Conservation (phyloP, 2,888 invertebrate genomes). For the Scaptomyza reducta region DNA sequence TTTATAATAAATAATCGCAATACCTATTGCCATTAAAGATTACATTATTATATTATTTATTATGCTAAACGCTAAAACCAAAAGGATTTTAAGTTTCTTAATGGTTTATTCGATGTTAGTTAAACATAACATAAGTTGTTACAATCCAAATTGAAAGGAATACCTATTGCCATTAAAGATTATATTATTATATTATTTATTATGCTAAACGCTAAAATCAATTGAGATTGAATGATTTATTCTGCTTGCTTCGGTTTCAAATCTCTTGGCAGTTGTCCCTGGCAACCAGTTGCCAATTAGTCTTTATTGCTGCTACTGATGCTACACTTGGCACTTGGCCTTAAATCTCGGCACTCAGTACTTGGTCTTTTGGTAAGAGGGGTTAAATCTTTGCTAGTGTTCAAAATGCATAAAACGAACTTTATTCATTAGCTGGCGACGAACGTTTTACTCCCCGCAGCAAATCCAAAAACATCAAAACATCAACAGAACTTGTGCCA, state of each 20-base stretch:
- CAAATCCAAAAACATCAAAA: conserved; percentile 44
- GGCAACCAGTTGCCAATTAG: conserved; percentile 40
- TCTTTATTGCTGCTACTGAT: conserved; percentile 5
- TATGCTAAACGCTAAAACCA: conserved; percentile 2
- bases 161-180: conserved; percentile 26
- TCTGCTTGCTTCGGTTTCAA: conserved; percentile 4
- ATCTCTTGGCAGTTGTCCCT: too few relatives aligned
- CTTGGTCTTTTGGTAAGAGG: conserved; percentile 22
- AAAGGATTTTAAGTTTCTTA: too few relatives aligned
- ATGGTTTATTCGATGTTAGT: too few relatives aligned
- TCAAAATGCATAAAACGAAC: conserved; percentile 67
- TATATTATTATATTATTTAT: conserved; percentile 8
- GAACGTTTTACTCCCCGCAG: conserved; percentile 16
- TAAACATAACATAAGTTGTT: too few relatives aligned
- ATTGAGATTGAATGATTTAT: conserved; percentile 21
- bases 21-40: conserved; percentile 26
- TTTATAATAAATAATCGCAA: too few relatives aligned
- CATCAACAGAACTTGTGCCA: conserved; percentile 50
- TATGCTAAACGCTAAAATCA: conserved; percentile 2
- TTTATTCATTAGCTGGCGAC: conserved; percentile 70
- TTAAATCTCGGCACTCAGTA: conserved; percentile 28
- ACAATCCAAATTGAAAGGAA: too few relatives aligned
- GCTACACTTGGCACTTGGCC: conserved; percentile 5
- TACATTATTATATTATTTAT: conserved; percentile 8
- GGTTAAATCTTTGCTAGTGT: conserved; percentile 18